Base-by-base conservation (phyloP, 2,888 invertebrate genomes). In the Caenorhabditis imperialis region DNA sequence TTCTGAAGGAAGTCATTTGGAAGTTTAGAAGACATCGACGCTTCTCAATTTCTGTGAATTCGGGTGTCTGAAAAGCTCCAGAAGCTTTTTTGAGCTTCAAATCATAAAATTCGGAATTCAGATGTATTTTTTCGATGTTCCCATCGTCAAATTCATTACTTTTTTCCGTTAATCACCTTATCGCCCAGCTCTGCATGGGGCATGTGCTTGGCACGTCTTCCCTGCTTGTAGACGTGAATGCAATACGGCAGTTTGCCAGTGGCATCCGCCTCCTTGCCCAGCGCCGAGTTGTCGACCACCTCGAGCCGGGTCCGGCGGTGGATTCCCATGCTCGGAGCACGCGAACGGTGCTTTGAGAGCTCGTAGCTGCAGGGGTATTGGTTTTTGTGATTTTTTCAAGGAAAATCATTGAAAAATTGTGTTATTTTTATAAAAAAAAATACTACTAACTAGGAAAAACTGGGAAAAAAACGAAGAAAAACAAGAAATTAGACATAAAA, bases 241-340 rank as follows among this genome's bases (percentile, higher is more conserved):
- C 94, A 92, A 89, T 92, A 93, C 0, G 97, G 95, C 12, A 96
- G 95, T 89, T 80, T 93, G 94, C 48, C 96, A 96, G 88, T 95
- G 7, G 71, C 57, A 45, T 67, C 57, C 2, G 75, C 75, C 54
- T 93, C 92, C 89, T 94, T 95, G 35, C 98, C 99, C 72, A 99
- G 92, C 81, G 93, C 93, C 61, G 96, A 96, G 89, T 99, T 99
- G 89, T 99, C 99, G 2, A 99, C 98, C 6, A 97, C 77, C 20
- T 60, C 51, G 27, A 86, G 57, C 0, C 84, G 74, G 1, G 86
- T 86, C 35, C 83, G 63, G 30, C 85, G 63, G 47, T 84, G 82
- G 35, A 88, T 87, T 58, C 88, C 87, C 73, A 77, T 75, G 16
- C 57, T 79, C 10, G 87, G 87, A 14, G 87, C 78, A 14, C 87